Evolutionary conservation across 2,113 vertebrate genomes (phyloP).

Genomic region (Urocolius indicus): DNA sequence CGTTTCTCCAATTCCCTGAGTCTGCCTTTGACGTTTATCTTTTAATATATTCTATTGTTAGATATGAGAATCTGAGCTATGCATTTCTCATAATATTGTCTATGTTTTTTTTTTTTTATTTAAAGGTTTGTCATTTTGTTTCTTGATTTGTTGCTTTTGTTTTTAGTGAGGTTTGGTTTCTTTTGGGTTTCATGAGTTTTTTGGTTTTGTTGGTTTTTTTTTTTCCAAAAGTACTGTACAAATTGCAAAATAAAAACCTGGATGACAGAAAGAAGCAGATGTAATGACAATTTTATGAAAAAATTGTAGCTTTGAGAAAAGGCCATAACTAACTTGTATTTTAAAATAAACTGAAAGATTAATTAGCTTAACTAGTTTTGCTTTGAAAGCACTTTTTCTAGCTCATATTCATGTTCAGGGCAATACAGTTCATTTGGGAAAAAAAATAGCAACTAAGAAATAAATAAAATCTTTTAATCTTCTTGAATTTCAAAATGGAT

Average conservation of each 20-base stretch:
- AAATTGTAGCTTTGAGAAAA: background rate
- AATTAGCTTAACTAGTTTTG: background rate
- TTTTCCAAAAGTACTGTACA: background rate
- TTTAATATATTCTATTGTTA: background rate
- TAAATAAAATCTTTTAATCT: background rate
- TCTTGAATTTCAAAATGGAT: background rate
- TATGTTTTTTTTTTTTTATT: background rate
- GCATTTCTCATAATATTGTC: background rate
- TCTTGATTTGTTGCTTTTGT: background rate
- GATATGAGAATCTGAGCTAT: background rate
- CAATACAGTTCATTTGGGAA: background rate
- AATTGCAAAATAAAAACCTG: background rate
- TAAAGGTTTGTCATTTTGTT: background rate
- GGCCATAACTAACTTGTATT: background rate
- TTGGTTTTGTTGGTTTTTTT: background rate
- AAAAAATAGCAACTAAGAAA: background rate
- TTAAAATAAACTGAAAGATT: background rate
- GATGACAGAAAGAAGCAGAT: background rate
- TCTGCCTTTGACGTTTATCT: background rate
- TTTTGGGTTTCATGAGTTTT: accelerated
- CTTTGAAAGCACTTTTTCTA: background rate
- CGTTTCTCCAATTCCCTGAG: background rate
- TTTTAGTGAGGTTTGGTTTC: background rate
- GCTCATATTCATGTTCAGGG: background rate
- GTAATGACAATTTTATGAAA: background rate